Percentiles rank a stretch among this genome's conserved stretches.
Evolutionary conservation across 2,888 invertebrate species (phyloP).

Genomic region (Ophraella communa): DNA sequence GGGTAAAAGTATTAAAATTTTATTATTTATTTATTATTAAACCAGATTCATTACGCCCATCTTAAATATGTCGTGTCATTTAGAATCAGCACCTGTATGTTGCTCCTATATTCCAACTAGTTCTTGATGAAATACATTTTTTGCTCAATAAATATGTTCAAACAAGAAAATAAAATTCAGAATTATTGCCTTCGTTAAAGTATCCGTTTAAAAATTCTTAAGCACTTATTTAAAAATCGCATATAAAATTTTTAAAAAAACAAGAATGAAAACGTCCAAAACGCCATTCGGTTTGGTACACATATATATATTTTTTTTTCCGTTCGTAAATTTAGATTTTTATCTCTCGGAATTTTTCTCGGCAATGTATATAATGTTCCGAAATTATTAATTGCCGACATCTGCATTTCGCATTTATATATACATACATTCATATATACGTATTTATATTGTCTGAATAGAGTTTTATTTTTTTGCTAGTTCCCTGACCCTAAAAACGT

Average conservation of each 20-base stretch:
- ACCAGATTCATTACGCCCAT: no score
- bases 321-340: slow-evolving; percentile 34
- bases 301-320: slow-evolving; percentile 16
- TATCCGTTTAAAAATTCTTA: not conserved
- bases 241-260: slow-evolving; percentile 19
- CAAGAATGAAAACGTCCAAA: not conserved
- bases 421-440: slow-evolving; percentile 10
- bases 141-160: not conserved
- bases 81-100: no score
- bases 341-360: slow-evolving; percentile 38
- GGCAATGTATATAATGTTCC: slow-evolving; percentile 27
- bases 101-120: no score
- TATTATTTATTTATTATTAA: no score
- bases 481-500: slow-evolving; percentile 33
- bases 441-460: slow-evolving; percentile 37
- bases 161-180: slow-evolving; percentile 9
- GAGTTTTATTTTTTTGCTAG: slow-evolving; percentile 24
- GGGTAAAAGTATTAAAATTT: no score
- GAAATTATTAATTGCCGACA: slow-evolving; percentile 46
- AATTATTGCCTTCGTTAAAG: slow-evolving; percentile 20
- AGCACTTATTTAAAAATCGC: slow-evolving; percentile 13
- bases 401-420: slow-evolving; percentile 42
- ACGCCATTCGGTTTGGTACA: slow-evolving; percentile 21
- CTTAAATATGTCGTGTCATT: no score
- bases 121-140: no score